Conservation (phyloP, 2,888 invertebrate species). For the Tryphoninae sp. region DNA sequence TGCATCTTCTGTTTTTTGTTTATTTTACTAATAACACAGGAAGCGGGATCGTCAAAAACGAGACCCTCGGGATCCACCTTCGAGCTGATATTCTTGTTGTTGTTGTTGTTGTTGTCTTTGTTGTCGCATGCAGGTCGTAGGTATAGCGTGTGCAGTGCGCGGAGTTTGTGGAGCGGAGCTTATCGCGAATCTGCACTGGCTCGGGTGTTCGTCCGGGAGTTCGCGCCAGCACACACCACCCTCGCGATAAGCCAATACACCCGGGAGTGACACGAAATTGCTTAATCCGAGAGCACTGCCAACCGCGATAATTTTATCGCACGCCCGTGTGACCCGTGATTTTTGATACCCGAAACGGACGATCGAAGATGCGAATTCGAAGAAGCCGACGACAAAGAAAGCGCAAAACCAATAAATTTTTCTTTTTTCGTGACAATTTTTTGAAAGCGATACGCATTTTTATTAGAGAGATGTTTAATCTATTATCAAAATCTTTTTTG, state of each 20-base stretch:
- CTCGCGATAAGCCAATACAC: conserved; percentile 58
- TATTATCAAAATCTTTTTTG: too few species aligned
- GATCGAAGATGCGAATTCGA: background rate
- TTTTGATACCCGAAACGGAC: conserved; percentile 7
- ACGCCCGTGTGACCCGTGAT: background rate
- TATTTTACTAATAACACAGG: background rate
- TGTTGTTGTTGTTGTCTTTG: background rate
- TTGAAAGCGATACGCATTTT: too few species aligned
- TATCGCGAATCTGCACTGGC: conserved; percentile 56
- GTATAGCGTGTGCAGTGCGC: conserved; percentile 4
- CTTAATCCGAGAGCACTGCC: conserved; percentile 57
- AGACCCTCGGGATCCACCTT: conserved; percentile 26
- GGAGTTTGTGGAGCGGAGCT: conserved; percentile 39
- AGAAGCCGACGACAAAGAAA: too few species aligned
- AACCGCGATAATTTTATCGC: conserved; percentile 49
- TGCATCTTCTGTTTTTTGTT: too few species aligned
- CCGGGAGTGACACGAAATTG: conserved; percentile 54
- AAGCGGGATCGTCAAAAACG: conserved; percentile 2
- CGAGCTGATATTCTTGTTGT: conserved; percentile 30
- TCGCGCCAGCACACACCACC: conserved; percentile 26
- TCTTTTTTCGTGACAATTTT: too few species aligned
- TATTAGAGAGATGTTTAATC: too few species aligned
- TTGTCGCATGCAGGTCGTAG: conserved; percentile 1
- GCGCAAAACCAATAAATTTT: too few species aligned
- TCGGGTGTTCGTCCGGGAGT: conserved; percentile 28